Evolutionary conservation across 35 echinoderm and acorn worm species (phyloP).

Genomic region (Nesometra sesokonis): DNA sequence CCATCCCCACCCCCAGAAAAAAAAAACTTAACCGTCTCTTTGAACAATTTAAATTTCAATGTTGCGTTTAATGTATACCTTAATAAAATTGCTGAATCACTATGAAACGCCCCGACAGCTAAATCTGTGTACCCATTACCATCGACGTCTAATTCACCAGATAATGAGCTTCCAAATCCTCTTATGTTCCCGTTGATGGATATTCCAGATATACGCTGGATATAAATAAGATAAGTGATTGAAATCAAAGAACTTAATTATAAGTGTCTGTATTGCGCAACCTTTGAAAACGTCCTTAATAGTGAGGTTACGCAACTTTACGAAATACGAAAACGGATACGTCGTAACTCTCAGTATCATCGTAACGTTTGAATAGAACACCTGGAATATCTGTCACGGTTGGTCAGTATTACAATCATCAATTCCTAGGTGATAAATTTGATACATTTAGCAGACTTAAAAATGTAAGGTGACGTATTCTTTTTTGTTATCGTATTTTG

Average conservation of each 20-base stretch:
- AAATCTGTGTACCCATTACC: constrained; percentile 76
- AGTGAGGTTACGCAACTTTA: too few species aligned
- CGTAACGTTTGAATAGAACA: too few species aligned
- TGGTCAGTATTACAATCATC: too few species aligned
- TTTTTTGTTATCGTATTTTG: too few species aligned
- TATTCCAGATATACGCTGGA: constrained; percentile 46
- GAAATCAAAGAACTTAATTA: too few species aligned
- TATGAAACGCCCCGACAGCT: constrained; percentile 54
- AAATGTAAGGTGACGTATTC: too few species aligned
- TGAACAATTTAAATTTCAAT: neutral
- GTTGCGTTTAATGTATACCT: constrained; percentile 23
- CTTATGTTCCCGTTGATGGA: constrained; percentile 9
- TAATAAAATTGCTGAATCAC: constrained; percentile 41
- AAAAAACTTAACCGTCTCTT: neutral
- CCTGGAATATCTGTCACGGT: too few species aligned
- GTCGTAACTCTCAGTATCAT: too few species aligned
- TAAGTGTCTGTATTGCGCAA: neutral
- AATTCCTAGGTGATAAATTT: neutral
- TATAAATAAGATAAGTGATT: neutral
- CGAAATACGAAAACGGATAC: too few species aligned
- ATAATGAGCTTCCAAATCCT: constrained; percentile 70
- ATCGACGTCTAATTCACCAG: constrained; percentile 69
- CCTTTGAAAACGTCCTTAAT: neutral
- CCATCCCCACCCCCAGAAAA: neutral
- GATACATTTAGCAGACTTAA: neutral